phyloP scores from a whole-genome alignment of 2,888 invertebrate species.

The Brassicogethes aeneus region DNA sequence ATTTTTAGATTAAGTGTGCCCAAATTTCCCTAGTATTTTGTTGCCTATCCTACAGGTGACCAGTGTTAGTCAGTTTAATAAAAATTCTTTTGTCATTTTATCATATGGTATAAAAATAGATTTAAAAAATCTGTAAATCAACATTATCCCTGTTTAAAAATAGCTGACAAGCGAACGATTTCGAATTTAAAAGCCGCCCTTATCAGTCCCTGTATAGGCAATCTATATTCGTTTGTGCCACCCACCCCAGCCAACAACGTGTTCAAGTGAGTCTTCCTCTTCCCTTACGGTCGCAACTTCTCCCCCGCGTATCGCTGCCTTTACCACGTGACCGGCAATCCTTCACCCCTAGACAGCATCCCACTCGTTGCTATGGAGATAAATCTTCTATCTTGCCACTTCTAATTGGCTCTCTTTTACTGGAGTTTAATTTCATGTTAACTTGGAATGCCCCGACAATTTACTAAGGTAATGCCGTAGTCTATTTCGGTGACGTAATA shows the following conservation, averaged over 20 bases:
- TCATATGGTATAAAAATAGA: no score
- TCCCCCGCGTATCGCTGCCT: slow-evolving; percentile 18
- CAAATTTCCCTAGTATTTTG: no score
- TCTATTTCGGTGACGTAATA: background rate
- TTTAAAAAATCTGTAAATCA: no score
- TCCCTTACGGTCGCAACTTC: slow-evolving; percentile 12
- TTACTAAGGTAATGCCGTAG: slow-evolving; percentile 26
- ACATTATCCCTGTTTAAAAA: no score
- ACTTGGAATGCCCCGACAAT: slow-evolving; percentile 29
- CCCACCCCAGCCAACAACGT: no score
- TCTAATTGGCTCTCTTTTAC: slow-evolving; percentile 43
- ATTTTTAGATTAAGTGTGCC: no score
- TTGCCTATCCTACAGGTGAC: no score
- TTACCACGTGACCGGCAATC: slow-evolving; percentile 38
- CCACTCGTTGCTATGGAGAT: slow-evolving; percentile 42
- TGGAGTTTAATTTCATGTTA: slow-evolving; percentile 36
- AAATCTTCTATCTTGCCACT: slow-evolving; percentile 42
- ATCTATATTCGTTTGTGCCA: slow-evolving; percentile 12
- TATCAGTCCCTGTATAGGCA: background rate
- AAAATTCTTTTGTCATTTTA: no score
- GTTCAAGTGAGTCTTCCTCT: slow-evolving; percentile 7
- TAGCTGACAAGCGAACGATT: background rate
- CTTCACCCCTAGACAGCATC: slow-evolving; percentile 38
- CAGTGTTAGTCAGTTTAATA: no score
- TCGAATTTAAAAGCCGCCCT: background rate